Evolutionary conservation across 2,888 invertebrate species (phyloP).

Genomic region (Himalopsyche kuldschensis): DNA sequence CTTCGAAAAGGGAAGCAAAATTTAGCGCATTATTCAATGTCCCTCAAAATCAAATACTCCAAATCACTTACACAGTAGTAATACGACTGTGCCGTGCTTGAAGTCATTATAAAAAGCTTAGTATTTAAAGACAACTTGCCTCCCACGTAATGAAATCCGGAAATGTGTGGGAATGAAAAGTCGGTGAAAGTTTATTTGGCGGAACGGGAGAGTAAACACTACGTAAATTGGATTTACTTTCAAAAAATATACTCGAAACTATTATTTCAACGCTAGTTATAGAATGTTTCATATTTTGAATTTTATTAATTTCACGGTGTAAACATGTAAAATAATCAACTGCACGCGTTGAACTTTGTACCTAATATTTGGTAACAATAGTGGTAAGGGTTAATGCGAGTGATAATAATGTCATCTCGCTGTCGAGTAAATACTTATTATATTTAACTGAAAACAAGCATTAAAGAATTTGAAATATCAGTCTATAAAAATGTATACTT

Average conservation of each 20-base stretch:
- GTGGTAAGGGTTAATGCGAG: too few species aligned
- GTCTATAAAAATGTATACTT: too few species aligned
- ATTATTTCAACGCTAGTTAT: not conserved
- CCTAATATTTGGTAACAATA: too few species aligned
- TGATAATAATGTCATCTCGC: too few species aligned
- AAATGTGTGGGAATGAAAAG: not conserved
- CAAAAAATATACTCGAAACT: not conserved
- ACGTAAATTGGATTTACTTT: not conserved
- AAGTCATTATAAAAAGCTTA: not conserved
- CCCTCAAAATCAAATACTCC: not conserved
- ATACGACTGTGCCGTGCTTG: not conserved
- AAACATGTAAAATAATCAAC: too few species aligned
- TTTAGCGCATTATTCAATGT: not conserved
- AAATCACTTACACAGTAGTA: not conserved
- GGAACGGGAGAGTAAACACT: not conserved
- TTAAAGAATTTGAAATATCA: too few species aligned
- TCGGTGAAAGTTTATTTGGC: not conserved
- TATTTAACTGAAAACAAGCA: too few species aligned
- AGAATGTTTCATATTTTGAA: not conserved
- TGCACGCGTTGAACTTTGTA: too few species aligned
- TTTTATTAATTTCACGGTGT: too few species aligned
- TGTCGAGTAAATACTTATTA: too few species aligned
- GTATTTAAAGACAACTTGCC: not conserved
- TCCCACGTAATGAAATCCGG: not conserved
- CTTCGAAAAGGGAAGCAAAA: not conserved